These are phyloP conservation scores for Sipha flava DNA, from an alignment of 1,140 invertebrate species.

Conservation along the genomic window DNA sequence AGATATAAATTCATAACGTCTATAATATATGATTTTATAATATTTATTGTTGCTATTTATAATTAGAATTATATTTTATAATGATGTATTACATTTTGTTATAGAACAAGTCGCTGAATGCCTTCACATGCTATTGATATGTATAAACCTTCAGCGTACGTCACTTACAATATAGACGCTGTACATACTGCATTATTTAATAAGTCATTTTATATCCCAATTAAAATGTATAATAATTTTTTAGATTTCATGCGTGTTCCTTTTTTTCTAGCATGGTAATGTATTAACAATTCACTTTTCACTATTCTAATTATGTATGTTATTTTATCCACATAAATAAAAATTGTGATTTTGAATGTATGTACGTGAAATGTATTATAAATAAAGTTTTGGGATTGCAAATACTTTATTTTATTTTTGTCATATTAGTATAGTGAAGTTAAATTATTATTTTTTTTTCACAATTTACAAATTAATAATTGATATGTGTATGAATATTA, in stretches of 20 bases:
- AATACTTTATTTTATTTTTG: not conserved
- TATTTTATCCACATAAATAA: too few relatives aligned
- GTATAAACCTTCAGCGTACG: slow-evolving; percentile 7
- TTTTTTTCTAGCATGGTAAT: not conserved
- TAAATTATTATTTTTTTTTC: too few relatives aligned
- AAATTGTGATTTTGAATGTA: not conserved
- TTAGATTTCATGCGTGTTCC: not conserved
- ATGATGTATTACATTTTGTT: not conserved
- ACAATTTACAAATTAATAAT: too few relatives aligned
- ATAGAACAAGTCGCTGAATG: slow-evolving; percentile 18
- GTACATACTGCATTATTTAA: slow-evolving; percentile 21
- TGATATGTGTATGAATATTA: too few relatives aligned
- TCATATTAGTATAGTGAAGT: too few relatives aligned
- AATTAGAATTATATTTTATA: not conserved
- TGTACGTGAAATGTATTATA: not conserved
- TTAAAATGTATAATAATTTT: not conserved
- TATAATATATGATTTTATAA: too few relatives aligned
- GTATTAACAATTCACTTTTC: not conserved
- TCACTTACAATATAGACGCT: not conserved
- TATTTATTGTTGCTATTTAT: too few relatives aligned
- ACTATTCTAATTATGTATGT: not conserved
- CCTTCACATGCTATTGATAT: slow-evolving; percentile 8
- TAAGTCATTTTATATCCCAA: not conserved
- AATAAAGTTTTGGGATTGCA: not conserved
- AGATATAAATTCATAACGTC: too few relatives aligned